A percentile compares a stretch with the other conserved stretches of the same genome.
Conservation (phyloP, 64 coral and sea anemone genomes). For the Montipora foliosa region DNA sequence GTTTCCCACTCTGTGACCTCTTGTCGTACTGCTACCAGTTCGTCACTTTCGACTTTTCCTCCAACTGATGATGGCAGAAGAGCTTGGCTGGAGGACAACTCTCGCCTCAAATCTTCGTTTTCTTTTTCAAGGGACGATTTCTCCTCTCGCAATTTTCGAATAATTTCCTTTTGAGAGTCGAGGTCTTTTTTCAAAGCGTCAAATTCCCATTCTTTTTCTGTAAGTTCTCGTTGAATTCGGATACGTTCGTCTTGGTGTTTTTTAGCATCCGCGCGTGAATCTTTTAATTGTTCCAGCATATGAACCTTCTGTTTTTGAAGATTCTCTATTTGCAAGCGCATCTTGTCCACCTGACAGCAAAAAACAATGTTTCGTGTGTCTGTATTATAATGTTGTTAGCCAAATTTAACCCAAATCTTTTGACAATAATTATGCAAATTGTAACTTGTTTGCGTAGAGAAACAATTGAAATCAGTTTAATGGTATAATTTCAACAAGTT, state of each 20-base stretch:
- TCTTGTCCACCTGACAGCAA: slow-evolving; percentile 83
- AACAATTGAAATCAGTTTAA: background rate
- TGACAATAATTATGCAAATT: slow-evolving; percentile 25
- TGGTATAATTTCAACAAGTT: slow-evolving; percentile 20
- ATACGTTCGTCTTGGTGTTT: slow-evolving; percentile 79
- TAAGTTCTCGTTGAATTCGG: slow-evolving; percentile 87
- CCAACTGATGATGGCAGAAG: slow-evolving; percentile 63
- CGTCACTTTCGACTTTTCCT: slow-evolving; percentile 40
- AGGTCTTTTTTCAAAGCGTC: slow-evolving; percentile 85
- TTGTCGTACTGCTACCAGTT: slow-evolving; percentile 81
- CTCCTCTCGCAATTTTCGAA: slow-evolving; percentile 84
- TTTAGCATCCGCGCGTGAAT: slow-evolving; percentile 81
- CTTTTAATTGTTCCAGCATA: slow-evolving; percentile 89
- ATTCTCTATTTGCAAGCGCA: slow-evolving; percentile 87
- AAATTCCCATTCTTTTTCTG: slow-evolving; percentile 89
- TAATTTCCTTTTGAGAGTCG: slow-evolving; percentile 61
- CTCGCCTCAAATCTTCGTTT: slow-evolving; percentile 76
- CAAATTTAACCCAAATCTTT: background rate
- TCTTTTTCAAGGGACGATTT: slow-evolving; percentile 76
- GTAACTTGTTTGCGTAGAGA: background rate
- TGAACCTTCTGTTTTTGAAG: slow-evolving; percentile 90
- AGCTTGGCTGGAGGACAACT: slow-evolving; percentile 73
- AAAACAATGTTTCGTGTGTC: slow-evolving; percentile 10
- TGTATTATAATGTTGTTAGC: slow-evolving; percentile 8
- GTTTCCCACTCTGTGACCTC: slow-evolving; percentile 86